A percentile compares a stretch with the other conserved stretches of the same genome.
phyloP scores from a whole-genome alignment of 2,113 vertebrate genomes.

The Calyptomena viridis region DNA sequence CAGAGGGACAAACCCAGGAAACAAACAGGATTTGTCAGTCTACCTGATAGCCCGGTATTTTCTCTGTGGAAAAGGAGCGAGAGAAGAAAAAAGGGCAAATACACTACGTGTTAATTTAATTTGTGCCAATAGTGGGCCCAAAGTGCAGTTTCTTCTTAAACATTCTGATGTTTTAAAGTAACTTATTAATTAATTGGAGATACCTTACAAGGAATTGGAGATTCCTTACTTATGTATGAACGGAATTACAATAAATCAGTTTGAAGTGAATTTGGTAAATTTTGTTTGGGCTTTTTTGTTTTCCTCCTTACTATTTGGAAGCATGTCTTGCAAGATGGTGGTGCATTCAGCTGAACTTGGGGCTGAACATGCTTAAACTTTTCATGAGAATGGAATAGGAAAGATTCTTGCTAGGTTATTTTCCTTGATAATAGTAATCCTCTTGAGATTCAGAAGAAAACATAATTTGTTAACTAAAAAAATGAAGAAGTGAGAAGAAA shows the following conservation, averaged over 20 bases:
- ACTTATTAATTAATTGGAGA: neutral
- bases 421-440: neutral
- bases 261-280: neutral
- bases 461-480: neutral
- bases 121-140: accelerated
- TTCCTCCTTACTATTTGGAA: neutral
- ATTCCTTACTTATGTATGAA: neutral
- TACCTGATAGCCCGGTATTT: accelerated
- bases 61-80: neutral
- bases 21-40: neutral
- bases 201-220: neutral
- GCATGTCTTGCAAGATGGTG: neutral
- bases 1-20: neutral
- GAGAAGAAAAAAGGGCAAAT: neutral
- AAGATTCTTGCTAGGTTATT: neutral
- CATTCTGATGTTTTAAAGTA: neutral
- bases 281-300: neutral
- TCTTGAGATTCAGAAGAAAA: neutral
- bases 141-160: neutral
- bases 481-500: neutral
- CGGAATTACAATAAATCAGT: neutral
- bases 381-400: neutral
- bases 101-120: neutral
- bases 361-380: neutral
- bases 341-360: neutral